These are phyloP conservation scores for Callionymus lyra DNA, from an alignment of 2,113 vertebrate species.

Conservation along the genomic window DNA sequence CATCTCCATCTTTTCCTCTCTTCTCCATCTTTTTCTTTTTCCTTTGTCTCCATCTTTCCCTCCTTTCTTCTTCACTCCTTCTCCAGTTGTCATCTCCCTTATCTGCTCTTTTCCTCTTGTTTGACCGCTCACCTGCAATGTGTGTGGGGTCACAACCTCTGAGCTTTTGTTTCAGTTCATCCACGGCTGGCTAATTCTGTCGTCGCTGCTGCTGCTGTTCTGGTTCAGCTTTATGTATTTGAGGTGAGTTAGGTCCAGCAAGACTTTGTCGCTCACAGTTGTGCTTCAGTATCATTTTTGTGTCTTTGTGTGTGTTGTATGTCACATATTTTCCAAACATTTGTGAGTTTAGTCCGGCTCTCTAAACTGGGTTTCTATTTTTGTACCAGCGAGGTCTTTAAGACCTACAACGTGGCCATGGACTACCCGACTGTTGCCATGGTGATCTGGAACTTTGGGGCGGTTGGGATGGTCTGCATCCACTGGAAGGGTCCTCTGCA, in stretches of 20 bases:
- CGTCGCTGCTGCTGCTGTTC: conserved; percentile 92
- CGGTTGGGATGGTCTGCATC: conserved; percentile 97
- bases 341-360: too few relatives aligned
- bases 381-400: conserved; percentile 86
- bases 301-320: too few relatives aligned
- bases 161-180: conserved; percentile 74
- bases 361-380: background rate
- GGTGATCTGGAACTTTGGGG: conserved; percentile 95
- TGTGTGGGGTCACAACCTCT: too few relatives aligned
- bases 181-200: conserved; percentile 95
- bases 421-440: conserved; percentile 87
- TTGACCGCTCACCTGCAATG: too few relatives aligned
- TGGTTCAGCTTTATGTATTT: conserved; percentile 98
- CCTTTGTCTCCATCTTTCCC: too few relatives aligned
- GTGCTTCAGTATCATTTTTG: too few relatives aligned
- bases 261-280: background rate
- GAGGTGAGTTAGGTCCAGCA: conserved; percentile 83
- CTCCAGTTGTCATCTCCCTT: too few relatives aligned
- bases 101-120: too few relatives aligned
- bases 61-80: too few relatives aligned
- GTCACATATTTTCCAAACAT: too few relatives aligned
- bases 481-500: conserved; percentile 96
- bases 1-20: too few relatives aligned
- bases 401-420: conserved; percentile 96
- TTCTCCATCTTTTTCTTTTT: too few relatives aligned